Percentiles rank a stretch among this genome's conserved stretches.
Conservation (phyloP, 2,113 vertebrate species). For the Hipposideros armiger region DNA sequence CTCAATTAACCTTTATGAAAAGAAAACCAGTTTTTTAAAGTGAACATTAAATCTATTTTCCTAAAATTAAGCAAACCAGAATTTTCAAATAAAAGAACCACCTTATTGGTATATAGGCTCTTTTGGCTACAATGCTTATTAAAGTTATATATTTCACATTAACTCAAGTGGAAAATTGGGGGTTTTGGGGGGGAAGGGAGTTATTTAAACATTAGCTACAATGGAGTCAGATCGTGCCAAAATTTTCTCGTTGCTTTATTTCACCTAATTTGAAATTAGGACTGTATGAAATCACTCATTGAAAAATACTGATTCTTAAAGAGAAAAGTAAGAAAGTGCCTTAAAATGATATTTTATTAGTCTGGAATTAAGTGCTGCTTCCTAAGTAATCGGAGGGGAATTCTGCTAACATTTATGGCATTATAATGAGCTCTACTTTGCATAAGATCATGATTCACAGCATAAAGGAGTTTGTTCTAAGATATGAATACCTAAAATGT, state of each 20-base stretch:
- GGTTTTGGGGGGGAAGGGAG: neutral
- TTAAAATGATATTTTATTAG: neutral
- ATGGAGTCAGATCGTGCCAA: conserved; percentile 24
- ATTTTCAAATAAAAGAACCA: conserved; percentile 50
- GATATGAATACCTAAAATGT: conserved; percentile 3
- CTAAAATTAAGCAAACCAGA: conserved; percentile 64
- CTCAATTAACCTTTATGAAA: conserved; percentile 73
- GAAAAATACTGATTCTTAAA: conserved; percentile 69
- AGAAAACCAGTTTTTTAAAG: conserved; percentile 46
- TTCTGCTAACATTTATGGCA: conserved; percentile 30
- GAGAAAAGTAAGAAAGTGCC: conserved; percentile 59
- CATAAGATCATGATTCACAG: conserved; percentile 22
- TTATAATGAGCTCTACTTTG: conserved; percentile 49
- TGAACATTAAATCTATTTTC: conserved; percentile 66
- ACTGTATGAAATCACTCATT: conserved; percentile 54
- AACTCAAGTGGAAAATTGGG: conserved; percentile 51
- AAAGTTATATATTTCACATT: conserved; percentile 52
- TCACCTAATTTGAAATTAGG: conserved; percentile 33
- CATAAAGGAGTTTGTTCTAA: neutral
- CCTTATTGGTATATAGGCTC: conserved; percentile 39
- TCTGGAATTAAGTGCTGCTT: conserved; percentile 52
- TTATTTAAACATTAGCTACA: conserved; percentile 39
- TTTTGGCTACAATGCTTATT: conserved; percentile 53
- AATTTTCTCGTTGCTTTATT: conserved; percentile 42
- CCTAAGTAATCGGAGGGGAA: conserved; percentile 39